Percentiles rank a stretch among this genome's conserved stretches.
Conservation (phyloP, 1,140 invertebrate species). For the Caenorhabditis latens region DNA sequence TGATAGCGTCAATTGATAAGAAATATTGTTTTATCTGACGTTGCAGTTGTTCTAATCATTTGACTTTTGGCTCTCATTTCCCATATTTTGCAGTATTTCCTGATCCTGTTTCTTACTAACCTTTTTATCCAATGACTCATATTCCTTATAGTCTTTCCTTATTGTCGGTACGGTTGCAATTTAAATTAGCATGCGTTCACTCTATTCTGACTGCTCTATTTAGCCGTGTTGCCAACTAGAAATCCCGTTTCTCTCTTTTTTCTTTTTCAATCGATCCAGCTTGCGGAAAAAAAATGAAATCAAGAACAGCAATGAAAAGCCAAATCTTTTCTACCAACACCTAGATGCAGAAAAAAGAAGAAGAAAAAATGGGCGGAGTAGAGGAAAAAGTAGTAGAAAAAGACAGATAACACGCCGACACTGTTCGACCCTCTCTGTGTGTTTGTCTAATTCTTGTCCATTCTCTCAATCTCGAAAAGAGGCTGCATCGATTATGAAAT, state of each 20-base stretch:
- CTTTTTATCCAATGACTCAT: neutral
- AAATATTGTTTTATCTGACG: constrained; percentile 1
- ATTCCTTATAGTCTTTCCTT: neutral
- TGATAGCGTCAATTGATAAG: constrained; percentile 22
- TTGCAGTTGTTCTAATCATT: neutral
- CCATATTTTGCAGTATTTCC: neutral
- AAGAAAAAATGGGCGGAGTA: constrained; percentile 1
- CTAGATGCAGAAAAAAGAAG: neutral
- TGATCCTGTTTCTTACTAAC: neutral
- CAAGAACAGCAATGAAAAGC: neutral
- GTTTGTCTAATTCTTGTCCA: constrained; percentile 26
- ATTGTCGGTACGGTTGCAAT: neutral
- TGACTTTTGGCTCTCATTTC: constrained; percentile 7
- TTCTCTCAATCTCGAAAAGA: neutral
- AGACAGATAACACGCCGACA: constrained; percentile 9
- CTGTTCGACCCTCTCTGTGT: neutral
- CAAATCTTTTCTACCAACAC: constrained; percentile 32
- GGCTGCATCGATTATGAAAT: neutral
- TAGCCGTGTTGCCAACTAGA: neutral
- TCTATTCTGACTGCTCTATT: neutral
- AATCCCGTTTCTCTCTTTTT: neutral
- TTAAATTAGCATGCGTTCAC: neutral
- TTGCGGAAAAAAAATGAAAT: neutral
- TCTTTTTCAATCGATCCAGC: neutral
- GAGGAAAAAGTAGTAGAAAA: constrained; percentile 2